Base-by-base conservation (phyloP, 1,140 invertebrate species). In the Meloidogyne exigua region DNA sequence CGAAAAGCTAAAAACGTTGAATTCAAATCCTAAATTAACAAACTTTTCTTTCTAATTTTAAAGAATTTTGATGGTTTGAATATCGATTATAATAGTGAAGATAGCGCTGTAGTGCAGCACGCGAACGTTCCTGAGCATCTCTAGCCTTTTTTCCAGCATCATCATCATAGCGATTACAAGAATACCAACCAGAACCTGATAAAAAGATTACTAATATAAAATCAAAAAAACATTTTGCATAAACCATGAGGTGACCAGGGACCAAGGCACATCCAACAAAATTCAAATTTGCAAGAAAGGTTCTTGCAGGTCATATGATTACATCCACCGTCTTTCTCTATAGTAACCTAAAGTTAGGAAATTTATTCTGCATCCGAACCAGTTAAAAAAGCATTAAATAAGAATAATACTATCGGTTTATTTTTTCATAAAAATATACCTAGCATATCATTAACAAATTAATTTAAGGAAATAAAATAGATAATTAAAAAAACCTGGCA, bases 231-330 rank as follows among this genome's bases (percentile, higher is more conserved):
- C 21, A 64, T 23, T 75, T 44, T 26, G 2, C 26, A 62, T 91
- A 74, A 57, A 26, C 96, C 96, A 88, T 99, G 96, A 11, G 95
- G 95, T 88, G 97, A 94, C 96, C 96, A 99, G 1, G 95, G 94
- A 36, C 95, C 96, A 49, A 99, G 91, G 88, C 96, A 99, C 0
- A 98, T 95, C 96, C 96, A 99, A 89, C 96, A 99, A 88, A 99
- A 99, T 88, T 99, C 95, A 21, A 94, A 92, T 88, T 95, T 95
- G 88, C 96, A 99, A 88, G 94, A 95, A 89, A 95, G 93, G 90
- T 98, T 98, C 89, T 97, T 98, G 89, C 96, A 99, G 10, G 96
- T 93, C 95, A 99, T 98, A 88, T 99, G 96, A 89, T 99, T 99
- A 89, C 96, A 99, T 25, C 96, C 96, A 64, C 79, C 82, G 69